Evolutionary conservation across 2,113 vertebrate species (phyloP), one percentile per base, ranked within the genome.

Genomic region (zebrafish (Danio rerio)): DNA sequence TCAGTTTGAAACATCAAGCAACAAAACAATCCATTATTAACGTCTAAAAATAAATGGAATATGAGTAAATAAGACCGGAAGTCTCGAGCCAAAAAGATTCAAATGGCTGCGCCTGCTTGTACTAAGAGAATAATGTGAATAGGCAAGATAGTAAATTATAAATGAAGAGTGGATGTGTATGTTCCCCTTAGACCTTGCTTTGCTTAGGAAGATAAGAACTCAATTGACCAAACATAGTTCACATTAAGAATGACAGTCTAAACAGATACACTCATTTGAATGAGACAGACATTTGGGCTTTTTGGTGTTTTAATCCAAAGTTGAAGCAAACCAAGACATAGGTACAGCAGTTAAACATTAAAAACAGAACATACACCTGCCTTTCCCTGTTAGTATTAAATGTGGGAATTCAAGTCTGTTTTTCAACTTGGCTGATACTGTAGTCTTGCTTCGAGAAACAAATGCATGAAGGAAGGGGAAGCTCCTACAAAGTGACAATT

Each of bases 291-390:
- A 20, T 7, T 47, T 42, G 87, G 68, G 80, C 20, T 88, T 87
- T 88, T 84, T 83, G 84, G 83, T 89, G 87, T 93, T 96, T 96
- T 96, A 96, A 95, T 96, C 93, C 91, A 94, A 95, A 95, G 82
- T 91, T 91, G 88, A 93, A 95, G 92, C 94, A 95, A 92, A 93
- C 84, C 0, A 49, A 89, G 83, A 88, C 89, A 91, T 92, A 92
- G 92, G 88, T 93, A 94, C 74, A 90, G 92, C 93, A 91, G 91
- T 92, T 89, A 89, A 90, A 94, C 87, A 88, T 83, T 74, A 88
- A 79, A 78, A 82, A n/a, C 12, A 0, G 7, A 63, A 88, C 78
- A 88, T 10, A 71, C 83, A 69, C 89, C 88, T 83, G 81, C 47
- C 85, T 87, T 66, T 74, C 40, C 59, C 72, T 20, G 52, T 85